Percentiles rank a stretch among this genome's conserved stretches.
Evolutionary conservation across 2,888 invertebrate species (phyloP).

Genomic region (Diabrotica balteata): DNA sequence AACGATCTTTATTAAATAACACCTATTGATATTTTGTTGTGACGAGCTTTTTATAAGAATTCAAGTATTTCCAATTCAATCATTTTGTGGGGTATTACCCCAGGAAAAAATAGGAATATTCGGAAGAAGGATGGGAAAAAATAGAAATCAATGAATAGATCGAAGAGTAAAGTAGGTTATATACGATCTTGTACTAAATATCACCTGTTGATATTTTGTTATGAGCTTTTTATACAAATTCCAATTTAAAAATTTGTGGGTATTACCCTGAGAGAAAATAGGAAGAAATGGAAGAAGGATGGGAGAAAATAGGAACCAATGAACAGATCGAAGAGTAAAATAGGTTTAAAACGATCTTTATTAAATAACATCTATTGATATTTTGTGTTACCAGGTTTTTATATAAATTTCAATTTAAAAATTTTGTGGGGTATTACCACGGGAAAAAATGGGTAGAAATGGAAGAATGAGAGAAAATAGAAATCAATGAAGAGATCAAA

Average conservation of each 20-base stretch:
- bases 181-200: no score
- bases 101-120: background rate
- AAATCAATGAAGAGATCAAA: no score
- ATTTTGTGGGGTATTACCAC: background rate
- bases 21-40: no score
- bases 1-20: no score
- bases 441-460: background rate
- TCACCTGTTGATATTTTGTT: no score
- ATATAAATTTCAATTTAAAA: background rate
- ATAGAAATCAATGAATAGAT: no score
- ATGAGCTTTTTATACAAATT: background rate
- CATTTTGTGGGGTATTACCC: background rate
- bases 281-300: background rate
- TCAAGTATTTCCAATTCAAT: background rate
- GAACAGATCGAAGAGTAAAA: background rate
- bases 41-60: background rate
- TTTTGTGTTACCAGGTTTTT: no score
- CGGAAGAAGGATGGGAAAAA: background rate
- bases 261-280: conserved; percentile 22
- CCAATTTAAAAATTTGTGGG: conserved; percentile 27
- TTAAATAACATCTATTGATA: no score
- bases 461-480: background rate
- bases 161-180: no score
- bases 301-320: background rate
- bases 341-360: no score